These are phyloP conservation scores for Vesta saturnalis DNA, from an alignment of 2,888 invertebrate species.

Conservation along the genomic window DNA sequence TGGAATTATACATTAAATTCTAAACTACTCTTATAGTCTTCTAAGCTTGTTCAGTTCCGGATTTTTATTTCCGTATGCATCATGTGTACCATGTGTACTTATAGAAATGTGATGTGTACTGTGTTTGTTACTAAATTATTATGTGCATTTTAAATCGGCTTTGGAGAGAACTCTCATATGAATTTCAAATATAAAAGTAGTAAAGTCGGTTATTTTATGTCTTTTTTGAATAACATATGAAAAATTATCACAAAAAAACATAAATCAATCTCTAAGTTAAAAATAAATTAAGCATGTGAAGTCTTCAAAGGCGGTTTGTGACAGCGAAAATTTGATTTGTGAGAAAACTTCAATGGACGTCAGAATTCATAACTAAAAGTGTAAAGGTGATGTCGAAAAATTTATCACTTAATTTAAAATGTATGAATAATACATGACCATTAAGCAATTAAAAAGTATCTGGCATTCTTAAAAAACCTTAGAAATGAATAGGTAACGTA, in stretches of 20 bases:
- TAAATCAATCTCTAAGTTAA: slow-evolving; percentile 37
- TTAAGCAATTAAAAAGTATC: no score
- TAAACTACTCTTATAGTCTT: not conserved
- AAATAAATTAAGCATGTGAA: slow-evolving; percentile 39
- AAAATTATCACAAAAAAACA: slow-evolving; percentile 35
- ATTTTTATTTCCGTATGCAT: not conserved
- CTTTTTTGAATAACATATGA: slow-evolving; percentile 37
- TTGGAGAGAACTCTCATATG: slow-evolving; percentile 21
- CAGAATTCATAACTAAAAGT: slow-evolving; percentile 30
- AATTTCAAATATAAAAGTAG: slow-evolving; percentile 34
- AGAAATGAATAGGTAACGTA: no score
- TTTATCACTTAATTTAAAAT: slow-evolving; percentile 8
- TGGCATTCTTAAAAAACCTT: no score
- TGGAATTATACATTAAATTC: not conserved
- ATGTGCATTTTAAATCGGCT: not conserved
- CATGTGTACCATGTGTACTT: no score
- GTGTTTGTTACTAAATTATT: no score
- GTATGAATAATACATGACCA: not conserved
- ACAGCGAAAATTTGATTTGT: slow-evolving; percentile 33
- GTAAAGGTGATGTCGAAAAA: slow-evolving; percentile 14
- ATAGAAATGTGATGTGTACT: no score
- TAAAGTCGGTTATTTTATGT: slow-evolving; percentile 31
- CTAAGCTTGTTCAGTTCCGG: not conserved
- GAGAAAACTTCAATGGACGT: slow-evolving; percentile 33
- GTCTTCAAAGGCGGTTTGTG: slow-evolving; percentile 34